phyloP scores from a whole-genome alignment of 2,888 invertebrate species.

The Liopterus haemorrhoidalis region DNA sequence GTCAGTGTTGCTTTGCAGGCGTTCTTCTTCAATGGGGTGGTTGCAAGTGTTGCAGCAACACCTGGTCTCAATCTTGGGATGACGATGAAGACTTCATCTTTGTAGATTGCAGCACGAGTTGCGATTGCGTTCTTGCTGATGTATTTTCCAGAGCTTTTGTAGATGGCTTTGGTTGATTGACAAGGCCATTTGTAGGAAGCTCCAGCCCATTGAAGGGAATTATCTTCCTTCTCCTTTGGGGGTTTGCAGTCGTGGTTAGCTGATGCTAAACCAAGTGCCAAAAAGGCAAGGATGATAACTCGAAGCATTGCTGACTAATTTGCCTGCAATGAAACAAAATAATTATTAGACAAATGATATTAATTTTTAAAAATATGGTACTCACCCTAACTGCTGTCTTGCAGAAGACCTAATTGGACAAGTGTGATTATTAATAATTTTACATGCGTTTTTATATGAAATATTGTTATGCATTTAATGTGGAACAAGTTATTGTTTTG shows the following conservation, averaged over 20 bases:
- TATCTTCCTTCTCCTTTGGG: conserved; percentile 34
- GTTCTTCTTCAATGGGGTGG: conserved; percentile 45
- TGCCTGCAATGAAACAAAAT: no score
- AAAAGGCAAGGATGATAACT: conserved; percentile 22
- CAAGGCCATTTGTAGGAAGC: conserved; percentile 50
- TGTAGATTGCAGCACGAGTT: conserved; percentile 54
- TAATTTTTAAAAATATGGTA: no score
- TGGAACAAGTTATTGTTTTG: no score
- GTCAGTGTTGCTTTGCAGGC: conserved; percentile 48
- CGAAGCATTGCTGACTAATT: no score
- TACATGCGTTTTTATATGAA: no score
- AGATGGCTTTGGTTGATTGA: conserved; percentile 51
- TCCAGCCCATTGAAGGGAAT: conserved; percentile 43
- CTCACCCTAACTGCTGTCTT: no score
- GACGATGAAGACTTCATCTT: conserved; percentile 52
- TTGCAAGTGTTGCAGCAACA: conserved; percentile 61
- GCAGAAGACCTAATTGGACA: no score
- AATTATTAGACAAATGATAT: no score
- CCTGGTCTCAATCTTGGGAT: conserved; percentile 54
- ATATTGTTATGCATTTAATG: no score
- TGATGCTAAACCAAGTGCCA: conserved; percentile 24
- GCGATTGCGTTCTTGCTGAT: conserved; percentile 55
- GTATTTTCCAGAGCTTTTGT: conserved; percentile 52
- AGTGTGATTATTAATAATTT: no score
- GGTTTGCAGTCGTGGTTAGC: conserved; percentile 33